phyloP scores from a whole-genome alignment of 2,797 vertebrate genomes.

The Threskiornis aethiopicus region DNA sequence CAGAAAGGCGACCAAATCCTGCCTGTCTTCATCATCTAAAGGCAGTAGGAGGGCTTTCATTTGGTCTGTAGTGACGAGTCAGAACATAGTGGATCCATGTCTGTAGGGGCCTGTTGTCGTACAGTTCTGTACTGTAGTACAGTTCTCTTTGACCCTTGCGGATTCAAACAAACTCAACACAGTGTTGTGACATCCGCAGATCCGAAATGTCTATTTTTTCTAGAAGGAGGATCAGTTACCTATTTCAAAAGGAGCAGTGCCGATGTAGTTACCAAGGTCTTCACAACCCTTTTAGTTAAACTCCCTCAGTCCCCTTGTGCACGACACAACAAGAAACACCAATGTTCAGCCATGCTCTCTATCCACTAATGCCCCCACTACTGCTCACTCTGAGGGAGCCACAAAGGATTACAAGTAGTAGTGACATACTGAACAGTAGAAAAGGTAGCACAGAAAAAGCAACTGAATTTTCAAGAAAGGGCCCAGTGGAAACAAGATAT shows the following conservation, averaged over 20 bases:
- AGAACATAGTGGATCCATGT: neutral
- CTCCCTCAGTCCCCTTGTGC: fast-evolving
- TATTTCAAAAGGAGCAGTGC: neutral
- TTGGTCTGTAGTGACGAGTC: neutral
- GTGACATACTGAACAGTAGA: neutral
- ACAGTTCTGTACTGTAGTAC: neutral
- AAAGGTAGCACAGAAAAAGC: neutral
- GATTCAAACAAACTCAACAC: neutral
- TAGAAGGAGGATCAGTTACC: neutral
- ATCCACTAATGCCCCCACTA: neutral
- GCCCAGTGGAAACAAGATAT: neutral
- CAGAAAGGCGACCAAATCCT: neutral
- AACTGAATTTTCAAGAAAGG: neutral
- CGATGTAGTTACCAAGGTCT: fast-evolving
- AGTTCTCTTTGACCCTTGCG: neutral
- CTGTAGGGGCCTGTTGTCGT: neutral
- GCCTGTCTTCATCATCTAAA: neutral
- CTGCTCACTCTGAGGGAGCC: neutral
- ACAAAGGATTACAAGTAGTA: neutral
- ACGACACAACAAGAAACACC: neutral
- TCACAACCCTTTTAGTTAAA: neutral
- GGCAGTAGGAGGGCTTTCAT: neutral
- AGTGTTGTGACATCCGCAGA: neutral
- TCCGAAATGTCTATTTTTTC: neutral
- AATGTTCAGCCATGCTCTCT: too few species aligned